Conservation (phyloP, 2,888 invertebrate species). For the Lysandra bellargus region DNA sequence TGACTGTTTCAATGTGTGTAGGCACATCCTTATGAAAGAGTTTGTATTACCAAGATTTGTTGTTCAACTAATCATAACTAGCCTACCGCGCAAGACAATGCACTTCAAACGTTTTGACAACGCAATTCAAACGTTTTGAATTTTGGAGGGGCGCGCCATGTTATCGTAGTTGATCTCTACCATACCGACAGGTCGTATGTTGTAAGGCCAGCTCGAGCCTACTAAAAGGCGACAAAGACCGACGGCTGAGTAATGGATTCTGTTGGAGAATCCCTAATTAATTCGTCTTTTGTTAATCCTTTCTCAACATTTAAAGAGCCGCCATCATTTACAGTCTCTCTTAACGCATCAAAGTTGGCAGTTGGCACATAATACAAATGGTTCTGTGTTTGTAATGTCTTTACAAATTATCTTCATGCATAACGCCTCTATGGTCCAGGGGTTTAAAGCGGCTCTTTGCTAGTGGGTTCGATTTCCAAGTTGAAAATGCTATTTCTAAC, state of each 20-base stretch:
- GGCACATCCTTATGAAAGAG: too few species aligned
- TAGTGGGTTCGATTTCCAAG: neutral
- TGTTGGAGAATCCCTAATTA: conserved; percentile 27
- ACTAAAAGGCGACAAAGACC: conserved; percentile 22
- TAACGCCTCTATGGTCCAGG: neutral
- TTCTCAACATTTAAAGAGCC: neutral
- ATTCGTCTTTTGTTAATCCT: conserved; percentile 19
- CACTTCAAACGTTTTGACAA: too few species aligned
- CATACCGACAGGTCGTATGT: neutral
- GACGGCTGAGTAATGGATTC: conserved; percentile 22
- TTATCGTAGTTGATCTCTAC: neutral
- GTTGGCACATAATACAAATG: neutral
- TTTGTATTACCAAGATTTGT: too few species aligned
- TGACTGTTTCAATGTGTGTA: too few species aligned
- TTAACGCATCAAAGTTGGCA: neutral
- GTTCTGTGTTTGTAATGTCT: neutral
- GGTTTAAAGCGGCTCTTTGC: neutral
- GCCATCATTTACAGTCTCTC: conserved; percentile 12
- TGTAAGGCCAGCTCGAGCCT: conserved; percentile 2
- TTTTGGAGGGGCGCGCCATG: too few species aligned
- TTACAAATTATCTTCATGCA: neutral
- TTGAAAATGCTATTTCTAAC: too few species aligned
- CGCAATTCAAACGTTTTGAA: too few species aligned
- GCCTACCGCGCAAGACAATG: too few species aligned
- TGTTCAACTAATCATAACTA: too few species aligned